Conservation (phyloP, 2,888 invertebrate genomes). For the Trilocha varians region DNA sequence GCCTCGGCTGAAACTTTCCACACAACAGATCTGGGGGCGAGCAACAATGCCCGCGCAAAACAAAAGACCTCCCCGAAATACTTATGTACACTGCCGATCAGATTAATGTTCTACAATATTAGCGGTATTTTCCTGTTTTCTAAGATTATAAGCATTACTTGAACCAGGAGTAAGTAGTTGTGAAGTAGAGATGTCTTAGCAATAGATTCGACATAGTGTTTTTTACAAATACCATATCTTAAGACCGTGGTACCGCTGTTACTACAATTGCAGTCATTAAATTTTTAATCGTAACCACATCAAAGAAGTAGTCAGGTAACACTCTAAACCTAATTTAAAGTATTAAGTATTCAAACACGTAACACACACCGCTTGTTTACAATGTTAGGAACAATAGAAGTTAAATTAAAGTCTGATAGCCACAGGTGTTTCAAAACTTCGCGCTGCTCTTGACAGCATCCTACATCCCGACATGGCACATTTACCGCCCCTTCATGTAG, state of each 20-base stretch:
- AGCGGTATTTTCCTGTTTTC: neutral
- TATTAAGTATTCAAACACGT: conserved; percentile 6
- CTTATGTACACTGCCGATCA: conserved; percentile 31
- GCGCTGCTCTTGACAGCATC: conserved; percentile 13
- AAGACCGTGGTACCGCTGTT: no score
- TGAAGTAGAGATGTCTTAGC: no score
- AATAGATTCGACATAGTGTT: no score
- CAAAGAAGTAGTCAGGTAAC: no score
- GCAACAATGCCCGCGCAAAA: conserved; percentile 54
- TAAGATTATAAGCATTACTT: no score
- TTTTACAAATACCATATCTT: no score
- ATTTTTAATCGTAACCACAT: no score
- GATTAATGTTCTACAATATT: conserved; percentile 25
- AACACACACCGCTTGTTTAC: conserved; percentile 25
- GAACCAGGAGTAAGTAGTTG: no score
- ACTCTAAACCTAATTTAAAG: neutral
- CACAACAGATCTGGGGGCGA: conserved; percentile 43
- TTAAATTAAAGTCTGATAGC: conserved; percentile 22
- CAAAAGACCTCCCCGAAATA: conserved; percentile 51
- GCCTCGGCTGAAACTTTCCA: conserved; percentile 46
- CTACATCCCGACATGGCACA: conserved; percentile 15
- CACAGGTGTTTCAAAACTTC: conserved; percentile 24
- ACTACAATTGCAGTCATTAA: no score
- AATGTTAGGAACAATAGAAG: conserved; percentile 19
- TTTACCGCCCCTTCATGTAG: conserved; percentile 7